Evolutionary conservation across 2,113 vertebrate species (phyloP).

Genomic region (Pomatostomus ruficeps): DNA sequence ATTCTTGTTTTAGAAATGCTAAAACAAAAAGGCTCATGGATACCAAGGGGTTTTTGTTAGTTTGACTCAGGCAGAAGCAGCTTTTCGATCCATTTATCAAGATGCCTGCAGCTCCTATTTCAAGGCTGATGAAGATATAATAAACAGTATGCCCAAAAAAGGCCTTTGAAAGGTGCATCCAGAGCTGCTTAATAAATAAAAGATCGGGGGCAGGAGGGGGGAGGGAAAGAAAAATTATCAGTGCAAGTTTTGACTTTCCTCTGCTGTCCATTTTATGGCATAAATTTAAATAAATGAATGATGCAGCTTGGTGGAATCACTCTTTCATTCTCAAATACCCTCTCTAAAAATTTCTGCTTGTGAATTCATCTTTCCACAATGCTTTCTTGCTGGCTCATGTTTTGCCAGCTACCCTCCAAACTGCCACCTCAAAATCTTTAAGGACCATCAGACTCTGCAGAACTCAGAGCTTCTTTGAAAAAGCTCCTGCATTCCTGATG

Average conservation of each 20-base stretch:
- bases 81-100: slow-evolving; percentile 36
- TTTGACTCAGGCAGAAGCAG: background rate
- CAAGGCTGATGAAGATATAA: slow-evolving; percentile 18
- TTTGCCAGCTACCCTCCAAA: background rate
- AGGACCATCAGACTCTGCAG: background rate
- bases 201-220: background rate
- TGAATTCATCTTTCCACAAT: background rate
- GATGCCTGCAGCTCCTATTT: slow-evolving; percentile 4
- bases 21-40: background rate
- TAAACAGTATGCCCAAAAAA: background rate
- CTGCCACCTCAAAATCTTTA: background rate
- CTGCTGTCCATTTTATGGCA: background rate
- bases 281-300: slow-evolving; percentile 20
- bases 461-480: background rate
- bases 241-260: background rate
- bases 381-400: background rate
- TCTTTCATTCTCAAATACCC: background rate
- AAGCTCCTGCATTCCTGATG: background rate
- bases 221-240: background rate
- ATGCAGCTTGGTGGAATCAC: background rate
- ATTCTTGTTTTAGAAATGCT: background rate
- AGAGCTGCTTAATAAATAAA: slow-evolving; percentile 25
- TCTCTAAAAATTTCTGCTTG: background rate
- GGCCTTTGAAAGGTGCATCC: background rate
- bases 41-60: background rate